Evolutionary conservation across 2,797 vertebrate genomes (phyloP).

Genomic region (Mormyrops attenuatus): DNA sequence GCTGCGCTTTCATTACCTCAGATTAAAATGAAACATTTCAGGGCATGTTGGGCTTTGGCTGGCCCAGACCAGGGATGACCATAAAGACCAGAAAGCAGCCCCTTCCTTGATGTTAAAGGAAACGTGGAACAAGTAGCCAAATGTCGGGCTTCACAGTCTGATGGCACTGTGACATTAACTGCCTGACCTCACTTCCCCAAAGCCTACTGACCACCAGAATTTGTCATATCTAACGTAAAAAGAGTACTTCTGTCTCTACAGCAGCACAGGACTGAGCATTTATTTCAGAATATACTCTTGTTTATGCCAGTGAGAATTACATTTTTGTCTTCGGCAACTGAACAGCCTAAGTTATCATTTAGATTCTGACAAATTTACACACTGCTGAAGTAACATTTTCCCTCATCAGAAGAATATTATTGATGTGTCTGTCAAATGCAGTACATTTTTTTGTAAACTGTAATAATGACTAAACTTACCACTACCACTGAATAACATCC

Average conservation of each 20-base stretch:
- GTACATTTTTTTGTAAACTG: not conserved
- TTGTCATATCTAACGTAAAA: conserved; percentile 45
- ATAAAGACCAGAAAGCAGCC: conserved; percentile 53
- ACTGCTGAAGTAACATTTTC: not conserved
- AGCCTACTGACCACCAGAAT: conserved; percentile 11
- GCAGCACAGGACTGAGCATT: conserved; percentile 17
- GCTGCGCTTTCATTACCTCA: conserved; percentile 84
- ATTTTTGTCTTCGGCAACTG: not conserved
- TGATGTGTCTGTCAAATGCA: not conserved
- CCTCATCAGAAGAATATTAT: not conserved
- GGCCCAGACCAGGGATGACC: conserved; percentile 37
- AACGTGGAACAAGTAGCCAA: conserved; percentile 36
- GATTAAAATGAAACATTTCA: conserved; percentile 78
- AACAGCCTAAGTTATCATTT: not conserved
- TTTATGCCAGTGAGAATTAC: conserved; percentile 18
- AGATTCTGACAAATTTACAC: not conserved
- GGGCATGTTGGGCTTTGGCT: conserved; percentile 63
- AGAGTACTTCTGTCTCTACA: conserved; percentile 27
- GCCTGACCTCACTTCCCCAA: conserved; percentile 42
- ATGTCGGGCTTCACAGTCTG: conserved; percentile 37
- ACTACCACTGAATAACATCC: not conserved
- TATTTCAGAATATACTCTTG: not conserved
- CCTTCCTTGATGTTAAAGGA: conserved; percentile 36
- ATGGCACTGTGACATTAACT: conserved; percentile 38
- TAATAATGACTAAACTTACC: not conserved